Conservation (phyloP, 2,797 vertebrate genomes). For the Rachycentron canadum region DNA sequence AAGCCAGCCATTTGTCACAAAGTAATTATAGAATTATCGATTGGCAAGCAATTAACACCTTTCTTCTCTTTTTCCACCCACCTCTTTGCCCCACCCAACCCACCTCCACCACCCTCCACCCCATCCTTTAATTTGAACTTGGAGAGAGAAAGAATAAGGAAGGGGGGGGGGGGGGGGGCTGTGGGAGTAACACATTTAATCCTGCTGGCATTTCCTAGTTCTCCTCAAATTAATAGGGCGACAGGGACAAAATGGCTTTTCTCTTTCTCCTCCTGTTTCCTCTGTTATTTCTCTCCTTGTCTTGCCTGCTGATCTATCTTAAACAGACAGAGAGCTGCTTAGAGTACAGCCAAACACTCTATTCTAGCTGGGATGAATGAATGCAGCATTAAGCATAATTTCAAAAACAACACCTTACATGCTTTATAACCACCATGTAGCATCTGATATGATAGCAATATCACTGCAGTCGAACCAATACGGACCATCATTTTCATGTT, state of each 20-base stretch:
- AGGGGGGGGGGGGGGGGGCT: constrained; percentile 27
- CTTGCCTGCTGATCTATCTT: constrained; percentile 71
- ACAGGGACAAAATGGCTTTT: constrained; percentile 83
- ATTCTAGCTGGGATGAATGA: constrained; percentile 45
- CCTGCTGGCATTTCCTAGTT: constrained; percentile 84
- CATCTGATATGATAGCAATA: constrained; percentile 21
- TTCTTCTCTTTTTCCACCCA: constrained; percentile 76
- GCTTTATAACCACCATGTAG: constrained; percentile 36
- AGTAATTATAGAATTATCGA: constrained; percentile 92
- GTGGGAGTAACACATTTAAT: constrained; percentile 86
- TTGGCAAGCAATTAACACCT: constrained; percentile 89
- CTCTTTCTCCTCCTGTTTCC: constrained; percentile 65
- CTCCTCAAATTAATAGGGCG: constrained; percentile 85
- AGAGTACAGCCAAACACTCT: constrained; percentile 54
- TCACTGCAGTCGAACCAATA: constrained; percentile 17
- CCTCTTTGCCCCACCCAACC: constrained; percentile 46
- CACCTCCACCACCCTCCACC: constrained; percentile 40
- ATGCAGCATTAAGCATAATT: constrained; percentile 53
- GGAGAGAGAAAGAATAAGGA: constrained; percentile 72
- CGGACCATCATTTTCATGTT: constrained; percentile 40
- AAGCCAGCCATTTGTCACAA: constrained; percentile 89
- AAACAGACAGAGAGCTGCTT: constrained; percentile 67
- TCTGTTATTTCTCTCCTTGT: constrained; percentile 64
- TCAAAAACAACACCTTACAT: constrained; percentile 44
- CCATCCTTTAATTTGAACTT: constrained; percentile 87